Conservation (phyloP, 2,888 invertebrate genomes). For the Drosophila meridiana region DNA sequence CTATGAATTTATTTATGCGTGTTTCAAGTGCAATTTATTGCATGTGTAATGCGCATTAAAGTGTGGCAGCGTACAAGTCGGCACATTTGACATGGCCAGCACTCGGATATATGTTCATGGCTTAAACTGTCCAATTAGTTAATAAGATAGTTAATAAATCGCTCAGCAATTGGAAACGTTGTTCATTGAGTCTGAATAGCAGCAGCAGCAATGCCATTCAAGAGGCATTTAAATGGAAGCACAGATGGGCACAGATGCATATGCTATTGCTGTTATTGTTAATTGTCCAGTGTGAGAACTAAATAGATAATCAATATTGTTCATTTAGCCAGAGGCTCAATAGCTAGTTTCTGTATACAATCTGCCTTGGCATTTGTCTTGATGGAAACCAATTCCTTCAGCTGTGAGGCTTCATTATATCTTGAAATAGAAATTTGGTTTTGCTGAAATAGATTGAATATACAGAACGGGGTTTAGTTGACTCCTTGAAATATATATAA, state of each 20-base stretch:
- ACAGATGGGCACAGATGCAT: background rate
- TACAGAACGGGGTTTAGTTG: background rate
- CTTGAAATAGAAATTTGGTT: background rate
- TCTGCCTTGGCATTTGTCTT: background rate
- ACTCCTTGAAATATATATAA: background rate
- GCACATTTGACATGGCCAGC: conserved; percentile 29
- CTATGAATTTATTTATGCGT: conserved; percentile 68
- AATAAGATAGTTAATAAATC: conserved; percentile 15
- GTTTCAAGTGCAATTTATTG: conserved; percentile 69
- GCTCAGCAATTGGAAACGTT: background rate
- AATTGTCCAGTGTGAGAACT: background rate
- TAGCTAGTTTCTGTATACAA: background rate
- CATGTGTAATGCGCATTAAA: conserved; percentile 63
- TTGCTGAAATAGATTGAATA: background rate
- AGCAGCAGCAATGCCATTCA: background rate
- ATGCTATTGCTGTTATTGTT: background rate
- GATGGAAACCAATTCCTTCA: background rate
- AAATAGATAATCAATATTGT: background rate
- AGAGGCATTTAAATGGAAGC: background rate
- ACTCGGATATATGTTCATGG: conserved; percentile 13
- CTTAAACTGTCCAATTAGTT: conserved; percentile 39
- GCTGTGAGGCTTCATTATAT: background rate
- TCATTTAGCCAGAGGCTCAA: background rate
- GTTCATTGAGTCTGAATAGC: background rate
- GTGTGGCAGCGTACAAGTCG: conserved; percentile 40